Percentiles rank a stretch among this genome's conserved stretches.
phyloP scores from a whole-genome alignment of 2,113 vertebrate genomes.

The Herpailurus yagouaroundi region DNA sequence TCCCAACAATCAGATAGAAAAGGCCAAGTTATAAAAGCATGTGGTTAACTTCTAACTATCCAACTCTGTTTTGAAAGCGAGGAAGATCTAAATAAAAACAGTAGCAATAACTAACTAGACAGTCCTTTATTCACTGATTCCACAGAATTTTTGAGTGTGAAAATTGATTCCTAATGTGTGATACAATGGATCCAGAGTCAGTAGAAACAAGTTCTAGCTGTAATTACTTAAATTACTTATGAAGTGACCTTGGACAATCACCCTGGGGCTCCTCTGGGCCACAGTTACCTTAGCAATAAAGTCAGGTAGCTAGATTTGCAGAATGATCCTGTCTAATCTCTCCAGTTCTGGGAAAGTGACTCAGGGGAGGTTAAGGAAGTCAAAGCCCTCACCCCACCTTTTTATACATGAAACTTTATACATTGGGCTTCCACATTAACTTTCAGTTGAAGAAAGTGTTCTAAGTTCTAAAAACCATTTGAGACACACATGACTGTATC shows the following conservation, averaged over 20 bases:
- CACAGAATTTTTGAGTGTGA: not conserved
- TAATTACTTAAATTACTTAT: not conserved
- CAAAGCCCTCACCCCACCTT: rapidly evolving
- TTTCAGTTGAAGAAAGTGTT: not conserved
- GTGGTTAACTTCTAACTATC: not conserved
- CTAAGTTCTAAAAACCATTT: not conserved
- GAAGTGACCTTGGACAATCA: not conserved
- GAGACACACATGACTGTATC: not conserved
- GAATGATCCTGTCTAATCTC: not conserved
- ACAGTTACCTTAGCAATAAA: not conserved
- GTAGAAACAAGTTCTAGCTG: not conserved
- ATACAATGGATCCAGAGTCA: not conserved
- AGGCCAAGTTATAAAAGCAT: not conserved
- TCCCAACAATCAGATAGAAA: not conserved
- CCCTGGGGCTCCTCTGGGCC: not conserved
- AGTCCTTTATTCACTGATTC: not conserved
- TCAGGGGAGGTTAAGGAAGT: not conserved
- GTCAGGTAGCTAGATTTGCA: not conserved
- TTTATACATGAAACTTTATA: not conserved
- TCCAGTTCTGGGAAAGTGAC: not conserved
- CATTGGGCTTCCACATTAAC: not conserved
- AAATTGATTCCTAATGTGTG: not conserved
- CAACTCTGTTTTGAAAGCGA: not conserved
- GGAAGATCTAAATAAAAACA: slow-evolving; percentile 29
- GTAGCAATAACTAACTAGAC: not conserved